Conservation (phyloP, 2,797 vertebrate species). For the Lepidocolaptes lacrymiger region DNA sequence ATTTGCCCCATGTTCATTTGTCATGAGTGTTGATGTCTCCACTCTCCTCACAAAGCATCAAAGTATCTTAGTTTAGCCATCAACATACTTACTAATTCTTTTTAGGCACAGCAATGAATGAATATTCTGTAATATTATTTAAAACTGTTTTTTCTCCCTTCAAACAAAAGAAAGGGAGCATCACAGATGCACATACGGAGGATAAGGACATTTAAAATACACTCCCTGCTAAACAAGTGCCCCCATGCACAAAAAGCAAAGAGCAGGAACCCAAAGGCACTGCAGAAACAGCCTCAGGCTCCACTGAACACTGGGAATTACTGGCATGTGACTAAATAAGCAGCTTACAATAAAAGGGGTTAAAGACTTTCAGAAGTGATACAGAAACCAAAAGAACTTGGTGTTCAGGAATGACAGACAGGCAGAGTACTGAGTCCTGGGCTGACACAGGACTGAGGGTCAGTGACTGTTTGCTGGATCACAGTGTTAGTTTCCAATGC, state of each 20-base stretch:
- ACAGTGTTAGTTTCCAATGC: background rate
- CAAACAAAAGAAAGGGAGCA: background rate
- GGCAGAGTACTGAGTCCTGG: background rate
- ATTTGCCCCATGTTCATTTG: background rate
- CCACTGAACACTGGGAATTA: background rate
- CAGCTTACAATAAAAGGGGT: background rate
- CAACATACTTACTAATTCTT: background rate
- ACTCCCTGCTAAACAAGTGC: background rate
- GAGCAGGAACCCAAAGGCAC: background rate
- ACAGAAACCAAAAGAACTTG: background rate
- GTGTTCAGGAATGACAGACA: background rate
- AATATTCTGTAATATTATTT: background rate
- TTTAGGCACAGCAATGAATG: background rate
- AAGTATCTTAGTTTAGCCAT: background rate
- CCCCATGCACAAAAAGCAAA: background rate
- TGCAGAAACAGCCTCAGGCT: background rate
- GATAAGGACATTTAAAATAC: background rate
- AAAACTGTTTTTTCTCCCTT: background rate
- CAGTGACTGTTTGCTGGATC: background rate
- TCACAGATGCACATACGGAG: background rate
- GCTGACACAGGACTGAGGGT: background rate
- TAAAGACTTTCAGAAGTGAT: background rate
- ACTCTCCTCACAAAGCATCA: background rate
- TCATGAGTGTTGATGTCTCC: background rate
- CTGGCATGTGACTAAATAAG: background rate